phyloP scores from a whole-genome alignment of 2,797 vertebrate genomes.

The Vireo griseus region DNA sequence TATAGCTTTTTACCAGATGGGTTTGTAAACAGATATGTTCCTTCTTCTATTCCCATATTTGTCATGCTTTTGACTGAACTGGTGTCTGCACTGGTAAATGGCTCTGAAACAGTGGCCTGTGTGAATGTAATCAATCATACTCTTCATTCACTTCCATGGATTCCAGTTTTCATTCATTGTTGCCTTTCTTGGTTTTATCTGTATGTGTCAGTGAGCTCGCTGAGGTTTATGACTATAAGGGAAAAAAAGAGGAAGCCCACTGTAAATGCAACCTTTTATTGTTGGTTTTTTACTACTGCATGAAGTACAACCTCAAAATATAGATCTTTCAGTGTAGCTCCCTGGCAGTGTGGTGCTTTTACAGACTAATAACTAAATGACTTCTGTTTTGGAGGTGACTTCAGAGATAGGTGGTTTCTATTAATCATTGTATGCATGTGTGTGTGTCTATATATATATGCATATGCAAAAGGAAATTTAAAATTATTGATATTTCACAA shows the following conservation, averaged over 20 bases:
- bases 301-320: not conserved
- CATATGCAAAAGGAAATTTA: not conserved
- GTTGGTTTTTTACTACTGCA: not conserved
- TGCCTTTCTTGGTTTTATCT: not conserved
- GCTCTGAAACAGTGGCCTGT: not conserved
- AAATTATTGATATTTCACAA: not conserved
- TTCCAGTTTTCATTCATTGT: not conserved
- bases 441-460: fast-evolving
- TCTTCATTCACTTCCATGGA: not conserved
- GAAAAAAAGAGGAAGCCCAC: not conserved
- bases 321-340: not conserved
- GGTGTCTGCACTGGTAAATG: not conserved
- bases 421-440: not conserved
- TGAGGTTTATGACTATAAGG: not conserved
- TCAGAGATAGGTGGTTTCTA: not conserved
- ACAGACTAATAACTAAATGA: not conserved
- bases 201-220: not conserved
- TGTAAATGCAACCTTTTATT: not conserved
- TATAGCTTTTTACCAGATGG: not conserved
- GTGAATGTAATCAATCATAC: not conserved
- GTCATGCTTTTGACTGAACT: not conserved
- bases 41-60: not conserved
- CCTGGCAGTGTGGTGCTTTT: not conserved
- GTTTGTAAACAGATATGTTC: not conserved
- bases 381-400: not conserved